Percentiles rank a stretch among this genome's conserved stretches.
These are phyloP conservation scores for Rhagologus leucostigma DNA, from an alignment of 2,113 vertebrate species.

Conservation along the genomic window DNA sequence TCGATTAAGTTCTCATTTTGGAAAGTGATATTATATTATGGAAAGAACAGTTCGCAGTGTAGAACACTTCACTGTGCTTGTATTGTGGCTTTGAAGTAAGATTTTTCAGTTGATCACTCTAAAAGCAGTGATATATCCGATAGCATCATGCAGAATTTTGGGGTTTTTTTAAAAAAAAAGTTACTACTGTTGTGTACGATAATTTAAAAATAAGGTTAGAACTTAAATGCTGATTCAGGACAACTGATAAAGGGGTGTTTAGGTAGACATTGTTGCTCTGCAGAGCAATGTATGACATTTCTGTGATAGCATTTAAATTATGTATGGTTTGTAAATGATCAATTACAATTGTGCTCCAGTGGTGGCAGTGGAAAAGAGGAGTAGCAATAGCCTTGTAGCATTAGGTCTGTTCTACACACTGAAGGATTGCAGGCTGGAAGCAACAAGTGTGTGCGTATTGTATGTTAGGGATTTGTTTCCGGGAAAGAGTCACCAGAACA, in stretches of 20 bases:
- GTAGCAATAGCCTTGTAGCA: background rate
- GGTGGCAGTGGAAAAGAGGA: background rate
- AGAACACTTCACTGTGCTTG: background rate
- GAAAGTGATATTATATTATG: background rate
- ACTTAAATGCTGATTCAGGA: background rate
- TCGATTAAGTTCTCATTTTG: background rate
- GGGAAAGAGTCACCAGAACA: background rate
- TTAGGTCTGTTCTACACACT: background rate
- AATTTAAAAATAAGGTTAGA: background rate
- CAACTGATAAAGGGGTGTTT: background rate
- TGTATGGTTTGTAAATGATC: background rate
- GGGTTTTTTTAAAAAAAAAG: background rate
- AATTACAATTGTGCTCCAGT: background rate
- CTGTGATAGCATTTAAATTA: background rate
- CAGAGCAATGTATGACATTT: background rate
- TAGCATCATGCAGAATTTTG: background rate
- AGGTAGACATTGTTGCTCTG: background rate
- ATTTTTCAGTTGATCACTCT: background rate
- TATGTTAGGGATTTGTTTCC: background rate
- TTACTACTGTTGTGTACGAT: background rate
- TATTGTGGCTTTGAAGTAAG: background rate
- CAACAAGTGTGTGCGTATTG: background rate
- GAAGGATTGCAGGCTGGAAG: background rate
- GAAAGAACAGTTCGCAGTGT: background rate
- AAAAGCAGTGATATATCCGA: background rate